Conservation (phyloP, 2,888 invertebrate genomes). For the Tholera decimalis region DNA sequence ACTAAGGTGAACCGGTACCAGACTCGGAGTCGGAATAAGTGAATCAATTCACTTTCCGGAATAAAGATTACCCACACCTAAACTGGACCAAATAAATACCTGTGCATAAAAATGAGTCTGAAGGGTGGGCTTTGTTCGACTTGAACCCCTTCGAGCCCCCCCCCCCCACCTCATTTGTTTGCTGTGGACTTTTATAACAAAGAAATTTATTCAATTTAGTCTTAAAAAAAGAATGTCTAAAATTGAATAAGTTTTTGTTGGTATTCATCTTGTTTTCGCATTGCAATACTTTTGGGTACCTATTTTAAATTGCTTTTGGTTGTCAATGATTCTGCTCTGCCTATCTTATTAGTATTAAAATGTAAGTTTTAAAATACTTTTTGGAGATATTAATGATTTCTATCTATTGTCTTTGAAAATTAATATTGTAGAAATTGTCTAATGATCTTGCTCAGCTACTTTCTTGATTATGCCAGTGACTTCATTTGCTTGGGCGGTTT, state of each 20-base stretch:
- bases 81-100: too few species aligned
- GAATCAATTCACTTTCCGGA: too few species aligned
- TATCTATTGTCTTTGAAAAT: not conserved
- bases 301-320: too few species aligned
- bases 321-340: too few species aligned
- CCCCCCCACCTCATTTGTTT: slow-evolving; percentile 3
- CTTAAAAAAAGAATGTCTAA: not conserved
- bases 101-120: slow-evolving; percentile 39
- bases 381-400: not conserved
- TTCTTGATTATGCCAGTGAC: too few species aligned
- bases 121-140: slow-evolving; percentile 34
- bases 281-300: not conserved
- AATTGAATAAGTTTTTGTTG: not conserved
- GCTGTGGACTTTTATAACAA: not conserved
- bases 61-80: too few species aligned
- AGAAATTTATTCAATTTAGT: not conserved
- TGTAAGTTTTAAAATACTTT: not conserved
- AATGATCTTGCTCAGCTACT: not conserved
- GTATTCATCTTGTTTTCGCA: not conserved
- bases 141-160: too few species aligned
- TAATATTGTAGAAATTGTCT: not conserved
- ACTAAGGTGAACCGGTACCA: too few species aligned
- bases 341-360: not conserved
- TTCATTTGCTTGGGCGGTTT: too few species aligned
- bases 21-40: too few species aligned